Base-by-base conservation (phyloP, 1,140 invertebrate species). In the Eufriesea mexicana region DNA sequence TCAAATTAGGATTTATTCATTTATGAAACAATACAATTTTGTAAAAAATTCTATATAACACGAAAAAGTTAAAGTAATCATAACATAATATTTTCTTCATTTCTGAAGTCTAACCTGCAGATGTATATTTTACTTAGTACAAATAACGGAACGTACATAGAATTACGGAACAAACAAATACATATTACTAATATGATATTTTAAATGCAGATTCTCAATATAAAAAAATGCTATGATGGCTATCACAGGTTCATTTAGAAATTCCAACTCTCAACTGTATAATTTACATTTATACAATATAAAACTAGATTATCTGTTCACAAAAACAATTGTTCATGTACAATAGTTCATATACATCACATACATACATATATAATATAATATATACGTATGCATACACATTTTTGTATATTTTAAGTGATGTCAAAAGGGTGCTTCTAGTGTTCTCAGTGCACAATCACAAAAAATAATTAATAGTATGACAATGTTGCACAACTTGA, bases 301-400 rank as follows among this genome's bases (percentile, higher is more conserved):
- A 92, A 92, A 93, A 92, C 91, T 92, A 93, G 90, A 92, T 89
- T 92, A 91, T 91, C 90, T 89, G 89, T 83, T 88, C 85, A 87
- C 88, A 88, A 92, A 91, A 92, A 92, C 90, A 92, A 92, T 89
- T 86, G 82, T 89, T 84, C 85, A 91, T 90, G 83, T 82, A 92
- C 90, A 92, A 90, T 89, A 86, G 82, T 89, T 84, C 84, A 91
- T 90, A 80, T 82, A 89, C 86, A 89, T 89, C 72, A 88, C 78
- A 85, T 86, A 88, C 79, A 89, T 87, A 87, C 66, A 85, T 86
- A 83, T 86, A 86, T 83, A 85, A 77, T 83, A 81, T 77, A 86
- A 68, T 90, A 83, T 85, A 86, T 88, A 91, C 70, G 80, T 86
- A 85, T 88, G 78, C 67, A 84, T 89, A 85, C 78, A 82, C 83